Evolutionary conservation across 2,888 invertebrate genomes (phyloP), one percentile per base, ranked within the genome.

Genomic region (Fragum sueziense): DNA sequence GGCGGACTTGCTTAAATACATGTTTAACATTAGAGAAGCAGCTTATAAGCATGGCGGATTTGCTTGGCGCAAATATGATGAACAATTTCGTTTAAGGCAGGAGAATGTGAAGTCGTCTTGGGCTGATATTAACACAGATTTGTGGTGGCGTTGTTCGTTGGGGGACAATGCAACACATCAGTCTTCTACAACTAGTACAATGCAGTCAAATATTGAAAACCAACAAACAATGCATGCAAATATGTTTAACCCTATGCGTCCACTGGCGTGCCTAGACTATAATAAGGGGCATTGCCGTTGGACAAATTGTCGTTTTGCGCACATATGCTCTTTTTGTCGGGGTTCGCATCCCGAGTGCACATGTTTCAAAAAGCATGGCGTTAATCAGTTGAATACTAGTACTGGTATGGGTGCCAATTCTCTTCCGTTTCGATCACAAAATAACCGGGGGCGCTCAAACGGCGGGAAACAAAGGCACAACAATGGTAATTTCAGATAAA

Each of bases 71-170:
- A 41, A 29, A 11, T 80, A 80, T 62, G 76, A 80, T 37, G 69
- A 80, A 47, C 76, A 80, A 51, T 76, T 80, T 33, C 41, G 80
- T 22, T 11, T 76, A 20, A 29, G 80, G 17, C 80, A 76, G 54
- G 75, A 75, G 14, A 57, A 51, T 37, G 29, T 33, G 2, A 54
- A 69, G 3, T 17, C 59, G 20, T 73, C 75, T 0, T 76, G 80
- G 80, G 27, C 57, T 4, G 9, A 2, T 0, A 76, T 76, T 1
- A 76, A 80, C 54, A 68, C 72, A 17, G 73, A 80, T n/a, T 61
- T 80, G 51, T 80, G 76, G 76, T 65, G 68, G 61, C 69, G 73
- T 31, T 76, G 75, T 67, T 52, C 52, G 6, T 52, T 52, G 20
- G 52, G 52, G 7, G 22, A 52, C 22, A 52, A 22, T 41, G 17